Percentiles rank a stretch among this genome's conserved stretches.
phyloP scores from a whole-genome alignment of 2,888 invertebrate species.

The Cephalotes varians region DNA sequence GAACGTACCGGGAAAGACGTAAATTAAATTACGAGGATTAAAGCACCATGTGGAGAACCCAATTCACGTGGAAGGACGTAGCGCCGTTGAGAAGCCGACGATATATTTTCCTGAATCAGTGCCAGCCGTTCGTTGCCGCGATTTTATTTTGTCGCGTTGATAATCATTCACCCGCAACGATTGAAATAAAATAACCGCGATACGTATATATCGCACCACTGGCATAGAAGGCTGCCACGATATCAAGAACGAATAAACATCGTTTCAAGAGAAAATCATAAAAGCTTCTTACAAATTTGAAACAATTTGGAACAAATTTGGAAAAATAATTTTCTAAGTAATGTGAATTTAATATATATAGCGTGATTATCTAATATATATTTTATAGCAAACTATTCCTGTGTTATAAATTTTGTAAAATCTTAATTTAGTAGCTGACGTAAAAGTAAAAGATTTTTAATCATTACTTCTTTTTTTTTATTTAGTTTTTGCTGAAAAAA shows the following conservation, averaged over 20 bases:
- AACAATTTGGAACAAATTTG: background rate
- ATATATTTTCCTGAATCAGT: conserved; percentile 13
- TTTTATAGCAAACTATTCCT: background rate
- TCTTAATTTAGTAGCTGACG: background rate
- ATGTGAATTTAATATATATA: too few relatives aligned
- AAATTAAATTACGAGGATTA: conserved; percentile 72
- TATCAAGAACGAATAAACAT: background rate
- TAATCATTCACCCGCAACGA: conserved; percentile 40
- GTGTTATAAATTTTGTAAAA: background rate
- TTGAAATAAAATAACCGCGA: conserved; percentile 28
- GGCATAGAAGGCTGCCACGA: background rate
- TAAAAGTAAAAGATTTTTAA: background rate
- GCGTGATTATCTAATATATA: background rate
- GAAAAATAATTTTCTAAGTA: too few relatives aligned
- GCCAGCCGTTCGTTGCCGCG: background rate
- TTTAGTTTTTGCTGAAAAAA: background rate
- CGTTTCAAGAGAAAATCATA: conserved; percentile 1
- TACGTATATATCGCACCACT: conserved; percentile 24
- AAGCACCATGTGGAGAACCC: conserved; percentile 52
- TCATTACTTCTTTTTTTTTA: background rate
- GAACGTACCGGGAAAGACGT: conserved; percentile 70
- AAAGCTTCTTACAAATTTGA: background rate
- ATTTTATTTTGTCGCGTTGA: conserved; percentile 37
- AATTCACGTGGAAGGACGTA: conserved; percentile 53
- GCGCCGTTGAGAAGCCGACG: conserved; percentile 1